Percentiles rank a stretch among this genome's conserved stretches.
Conservation (phyloP, 1,140 invertebrate genomes). For the Hyles vespertilio region DNA sequence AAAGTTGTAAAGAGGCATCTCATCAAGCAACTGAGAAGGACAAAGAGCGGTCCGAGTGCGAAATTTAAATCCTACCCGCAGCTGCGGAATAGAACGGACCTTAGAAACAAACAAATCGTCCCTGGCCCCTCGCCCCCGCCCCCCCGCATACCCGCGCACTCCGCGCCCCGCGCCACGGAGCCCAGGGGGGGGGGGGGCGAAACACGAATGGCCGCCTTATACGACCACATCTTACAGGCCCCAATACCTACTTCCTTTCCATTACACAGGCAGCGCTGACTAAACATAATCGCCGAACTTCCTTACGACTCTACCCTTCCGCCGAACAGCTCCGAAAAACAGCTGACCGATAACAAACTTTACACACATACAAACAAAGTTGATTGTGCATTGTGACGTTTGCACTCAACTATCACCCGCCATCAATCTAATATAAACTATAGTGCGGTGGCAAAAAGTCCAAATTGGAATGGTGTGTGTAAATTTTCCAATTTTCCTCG, state of each 20-base stretch:
- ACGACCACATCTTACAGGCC: slow-evolving; percentile 73
- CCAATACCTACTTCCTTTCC: slow-evolving; percentile 74
- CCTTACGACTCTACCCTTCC: slow-evolving; percentile 74
- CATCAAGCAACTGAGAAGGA: slow-evolving; percentile 62
- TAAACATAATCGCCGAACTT: slow-evolving; percentile 74
- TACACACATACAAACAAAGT: slow-evolving; percentile 16
- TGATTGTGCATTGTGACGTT: slow-evolving; percentile 13
- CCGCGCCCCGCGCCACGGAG: too few relatives aligned
- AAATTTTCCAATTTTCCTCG: slow-evolving; percentile 68
- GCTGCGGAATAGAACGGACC: slow-evolving; percentile 52
- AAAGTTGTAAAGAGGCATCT: slow-evolving; percentile 62
- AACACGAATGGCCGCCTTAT: slow-evolving; percentile 64
- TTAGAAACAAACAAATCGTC: slow-evolving; percentile 71
- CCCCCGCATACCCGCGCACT: slow-evolving; percentile 5
- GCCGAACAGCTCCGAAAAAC: slow-evolving; percentile 44
- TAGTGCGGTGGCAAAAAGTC: slow-evolving; percentile 23
- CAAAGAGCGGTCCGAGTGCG: slow-evolving; percentile 56
- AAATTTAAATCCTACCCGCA: slow-evolving; percentile 72
- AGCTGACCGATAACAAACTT: slow-evolving; percentile 25
- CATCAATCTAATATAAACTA: slow-evolving; percentile 26
- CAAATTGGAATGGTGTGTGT: slow-evolving; percentile 21
- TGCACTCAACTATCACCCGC: slow-evolving; percentile 25
- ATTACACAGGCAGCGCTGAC: slow-evolving; percentile 71
- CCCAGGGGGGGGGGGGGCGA: slow-evolving; percentile 29
- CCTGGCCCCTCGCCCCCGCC: slow-evolving; percentile 32